Evolutionary conservation across 2,797 vertebrate species (phyloP), one percentile per base, ranked within the genome.

Genomic region (Tokudaia muenninki): DNA sequence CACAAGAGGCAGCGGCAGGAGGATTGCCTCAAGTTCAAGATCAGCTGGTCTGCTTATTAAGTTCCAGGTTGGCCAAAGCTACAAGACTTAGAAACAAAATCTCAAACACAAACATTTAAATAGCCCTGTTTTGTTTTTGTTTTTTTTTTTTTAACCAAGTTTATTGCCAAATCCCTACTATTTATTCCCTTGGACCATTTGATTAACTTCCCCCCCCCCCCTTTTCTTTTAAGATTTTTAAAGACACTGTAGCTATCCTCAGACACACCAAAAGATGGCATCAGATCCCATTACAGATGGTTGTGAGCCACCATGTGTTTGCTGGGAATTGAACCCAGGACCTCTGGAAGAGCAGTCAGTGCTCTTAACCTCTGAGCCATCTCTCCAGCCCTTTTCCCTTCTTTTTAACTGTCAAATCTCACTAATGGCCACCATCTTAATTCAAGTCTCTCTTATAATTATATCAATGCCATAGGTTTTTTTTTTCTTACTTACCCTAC

Each of bases 401-500:
- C 82, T 50, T 65, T 65, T n/a, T 47, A n/a, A 31, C 29, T 75
- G 29, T 90, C 52, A 84, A 59, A 84, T 34, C 7, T 94, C 70
- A 67, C 26, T 84, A 67, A 93, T 80, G 31, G 41, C 26, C 83
- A 77, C 50, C 41, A 47, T 34, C 41, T 31, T 87, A 87, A 95
- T 81, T 93, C 31, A 96, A 90, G 75, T 31, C 31, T 91, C 41
- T 77, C 16, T 87, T 55, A 63, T 83, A 83, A 61, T 29, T 61
- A 79, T 61, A 91, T 79, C 90, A 65, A 90, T 57, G 31, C 52
- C 22, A 55, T 59, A 44, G 41, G 67, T 90, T 63, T 92, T 86
- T 92, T 37, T 82, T 41, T 41, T 41, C 41, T 41, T 41, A 41
- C 61, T 87, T 87, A 82, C 34, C 44, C n/a, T 22, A 47, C 26